Evolutionary conservation across 2,113 vertebrate species (phyloP).

Genomic region (Crotalus helleri): DNA sequence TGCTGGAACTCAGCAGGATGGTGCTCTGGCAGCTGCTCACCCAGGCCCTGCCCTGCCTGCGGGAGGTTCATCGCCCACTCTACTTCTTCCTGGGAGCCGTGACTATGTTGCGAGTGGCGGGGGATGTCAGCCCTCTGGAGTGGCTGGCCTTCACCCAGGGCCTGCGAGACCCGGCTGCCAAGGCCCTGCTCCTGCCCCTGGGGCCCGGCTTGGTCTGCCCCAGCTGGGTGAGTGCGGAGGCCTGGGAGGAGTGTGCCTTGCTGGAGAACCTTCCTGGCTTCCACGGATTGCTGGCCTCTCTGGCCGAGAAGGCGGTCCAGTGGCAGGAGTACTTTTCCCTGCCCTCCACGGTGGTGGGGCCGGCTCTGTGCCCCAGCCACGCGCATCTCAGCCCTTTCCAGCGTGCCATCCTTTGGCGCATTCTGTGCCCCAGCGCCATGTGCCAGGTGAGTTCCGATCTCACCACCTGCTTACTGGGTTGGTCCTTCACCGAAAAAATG

Average conservation of each 20-base stretch:
- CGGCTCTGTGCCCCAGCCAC: constrained; percentile 66
- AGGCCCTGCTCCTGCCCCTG: neutral
- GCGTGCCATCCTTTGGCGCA: constrained; percentile 80
- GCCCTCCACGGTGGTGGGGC: constrained; percentile 70
- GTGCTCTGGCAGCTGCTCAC: constrained; percentile 65
- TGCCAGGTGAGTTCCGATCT: constrained; percentile 63
- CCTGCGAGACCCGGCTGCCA: constrained; percentile 37
- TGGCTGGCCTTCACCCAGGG: constrained; percentile 70
- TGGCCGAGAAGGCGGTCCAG: constrained; percentile 57
- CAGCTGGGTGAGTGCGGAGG: constrained; percentile 64
- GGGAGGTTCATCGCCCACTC: constrained; percentile 58
- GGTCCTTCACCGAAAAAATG: constrained; percentile 38
- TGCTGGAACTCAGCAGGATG: constrained; percentile 61
- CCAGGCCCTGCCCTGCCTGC: constrained; percentile 65
- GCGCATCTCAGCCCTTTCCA: constrained; percentile 74
- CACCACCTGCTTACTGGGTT: constrained; percentile 65
- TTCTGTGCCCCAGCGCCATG: constrained; percentile 68
- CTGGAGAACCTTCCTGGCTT: constrained; percentile 74
- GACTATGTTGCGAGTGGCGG: constrained; percentile 59
- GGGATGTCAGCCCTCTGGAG: constrained; percentile 67
- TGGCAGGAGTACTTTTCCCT: constrained; percentile 80
- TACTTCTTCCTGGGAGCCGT: constrained; percentile 71
- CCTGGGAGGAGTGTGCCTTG: constrained; percentile 63
- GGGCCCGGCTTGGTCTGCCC: constrained; percentile 42
- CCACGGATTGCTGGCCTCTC: constrained; percentile 69